These are phyloP conservation scores for Mesocricetus auratus DNA, from an alignment of 2,113 vertebrate species.

Conservation along the genomic window DNA sequence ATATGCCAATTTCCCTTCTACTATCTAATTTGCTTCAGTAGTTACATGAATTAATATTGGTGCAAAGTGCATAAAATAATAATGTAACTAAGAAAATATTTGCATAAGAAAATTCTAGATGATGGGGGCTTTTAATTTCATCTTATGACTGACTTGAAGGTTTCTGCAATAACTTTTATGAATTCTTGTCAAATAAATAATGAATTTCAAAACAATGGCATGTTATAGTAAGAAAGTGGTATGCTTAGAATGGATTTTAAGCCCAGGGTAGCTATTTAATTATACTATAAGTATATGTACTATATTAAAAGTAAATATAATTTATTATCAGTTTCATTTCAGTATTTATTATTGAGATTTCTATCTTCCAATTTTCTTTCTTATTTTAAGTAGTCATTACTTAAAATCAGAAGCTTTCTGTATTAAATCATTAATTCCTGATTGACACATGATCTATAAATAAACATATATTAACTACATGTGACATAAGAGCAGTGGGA, in stretches of 20 bases:
- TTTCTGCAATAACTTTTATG: background rate
- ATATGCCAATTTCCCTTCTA: background rate
- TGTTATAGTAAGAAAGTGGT: background rate
- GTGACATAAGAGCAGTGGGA: background rate
- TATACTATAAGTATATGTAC: background rate
- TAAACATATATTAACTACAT: background rate
- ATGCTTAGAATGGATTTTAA: background rate
- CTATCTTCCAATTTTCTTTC: background rate
- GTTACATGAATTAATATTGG: background rate
- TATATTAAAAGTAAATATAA: background rate
- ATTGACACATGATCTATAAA: background rate
- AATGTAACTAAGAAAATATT: constrained; percentile 2
- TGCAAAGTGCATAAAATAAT: background rate
- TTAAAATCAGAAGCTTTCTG: background rate
- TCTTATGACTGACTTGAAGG: background rate
- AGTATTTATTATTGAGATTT: background rate
- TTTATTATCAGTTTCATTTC: background rate
- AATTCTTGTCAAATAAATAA: background rate
- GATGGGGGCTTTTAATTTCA: background rate
- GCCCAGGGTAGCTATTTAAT: background rate
- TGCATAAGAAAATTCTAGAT: background rate
- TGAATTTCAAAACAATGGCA: background rate
- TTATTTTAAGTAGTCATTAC: background rate
- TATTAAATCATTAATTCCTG: background rate
- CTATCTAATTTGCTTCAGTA: constrained; percentile 6